Evolutionary conservation across 2,888 invertebrate genomes (phyloP).

Genomic region (Dendrolimus houi): DNA sequence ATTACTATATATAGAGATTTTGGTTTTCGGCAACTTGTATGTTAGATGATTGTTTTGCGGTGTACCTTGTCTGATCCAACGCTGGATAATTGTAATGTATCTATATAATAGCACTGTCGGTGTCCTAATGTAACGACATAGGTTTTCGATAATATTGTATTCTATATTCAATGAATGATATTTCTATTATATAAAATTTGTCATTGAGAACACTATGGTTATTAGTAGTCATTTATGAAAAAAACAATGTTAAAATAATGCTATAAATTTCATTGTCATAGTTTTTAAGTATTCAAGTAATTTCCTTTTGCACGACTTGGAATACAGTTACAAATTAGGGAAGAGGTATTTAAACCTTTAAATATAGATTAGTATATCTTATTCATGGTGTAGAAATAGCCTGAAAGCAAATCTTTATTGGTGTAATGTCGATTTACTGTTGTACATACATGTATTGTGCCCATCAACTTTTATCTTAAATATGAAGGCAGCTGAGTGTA

Average conservation of each 20-base stretch:
- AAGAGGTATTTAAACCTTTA: slow-evolving; percentile 43
- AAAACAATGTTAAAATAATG: slow-evolving; percentile 62
- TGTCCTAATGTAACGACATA: slow-evolving; percentile 69
- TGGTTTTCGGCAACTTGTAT: slow-evolving; percentile 57
- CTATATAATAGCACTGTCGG: slow-evolving; percentile 63
- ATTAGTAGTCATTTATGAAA: slow-evolving; percentile 68
- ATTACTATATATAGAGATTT: slow-evolving; percentile 50
- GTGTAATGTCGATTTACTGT: slow-evolving; percentile 40
- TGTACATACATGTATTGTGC: slow-evolving; percentile 35
- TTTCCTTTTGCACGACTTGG: slow-evolving; percentile 71
- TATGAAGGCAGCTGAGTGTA: slow-evolving; percentile 31
- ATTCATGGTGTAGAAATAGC: slow-evolving; percentile 66
- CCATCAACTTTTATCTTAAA: slow-evolving; percentile 20
- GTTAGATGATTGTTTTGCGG: slow-evolving; percentile 47
- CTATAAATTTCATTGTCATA: slow-evolving; percentile 72
- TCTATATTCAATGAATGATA: slow-evolving; percentile 74
- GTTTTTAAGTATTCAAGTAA: slow-evolving; percentile 69
- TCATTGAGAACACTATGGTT: slow-evolving; percentile 68
- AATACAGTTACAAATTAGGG: slow-evolving; percentile 66
- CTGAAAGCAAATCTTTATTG: slow-evolving; percentile 18
- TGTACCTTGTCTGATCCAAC: slow-evolving; percentile 55
- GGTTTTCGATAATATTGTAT: slow-evolving; percentile 74
- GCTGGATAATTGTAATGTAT: slow-evolving; percentile 57
- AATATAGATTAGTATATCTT: slow-evolving; percentile 61
- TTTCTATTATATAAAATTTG: slow-evolving; percentile 69